phyloP scores from a whole-genome alignment of 2,113 vertebrate species.

The Puffinus mauretanicus region DNA sequence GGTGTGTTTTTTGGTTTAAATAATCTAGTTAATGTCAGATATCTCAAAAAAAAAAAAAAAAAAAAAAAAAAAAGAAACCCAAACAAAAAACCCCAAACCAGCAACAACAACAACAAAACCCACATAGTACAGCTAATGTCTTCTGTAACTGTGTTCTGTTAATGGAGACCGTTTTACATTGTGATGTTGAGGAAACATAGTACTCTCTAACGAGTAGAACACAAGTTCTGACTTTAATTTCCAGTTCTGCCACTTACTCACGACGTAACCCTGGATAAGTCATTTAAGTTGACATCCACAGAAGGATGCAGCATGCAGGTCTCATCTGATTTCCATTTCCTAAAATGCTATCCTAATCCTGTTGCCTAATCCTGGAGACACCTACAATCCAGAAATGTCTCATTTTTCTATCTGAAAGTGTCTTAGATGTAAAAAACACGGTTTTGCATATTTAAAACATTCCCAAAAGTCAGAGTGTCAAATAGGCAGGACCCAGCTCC shows the following conservation, averaged over 20 bases:
- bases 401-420: neutral
- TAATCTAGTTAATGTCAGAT: neutral
- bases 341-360: neutral
- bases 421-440: neutral
- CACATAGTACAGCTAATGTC: neutral
- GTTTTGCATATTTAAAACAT: neutral
- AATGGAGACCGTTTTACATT: neutral
- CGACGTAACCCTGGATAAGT: neutral
- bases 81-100: neutral
- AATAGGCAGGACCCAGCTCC: neutral
- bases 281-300: neutral
- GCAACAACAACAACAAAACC: neutral
- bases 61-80: neutral
- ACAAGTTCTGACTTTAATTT: neutral
- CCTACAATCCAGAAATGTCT: neutral
- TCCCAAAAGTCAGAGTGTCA: neutral
- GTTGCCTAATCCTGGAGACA: neutral
- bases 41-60: neutral
- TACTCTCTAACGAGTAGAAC: neutral
- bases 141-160: neutral
- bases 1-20: conserved; percentile 4
- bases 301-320: neutral
- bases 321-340: neutral
- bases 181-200: neutral
- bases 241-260: neutral